phyloP scores from a whole-genome alignment of 92 coral and sea anemone genomes.

The Parazoanthus swiftii region DNA sequence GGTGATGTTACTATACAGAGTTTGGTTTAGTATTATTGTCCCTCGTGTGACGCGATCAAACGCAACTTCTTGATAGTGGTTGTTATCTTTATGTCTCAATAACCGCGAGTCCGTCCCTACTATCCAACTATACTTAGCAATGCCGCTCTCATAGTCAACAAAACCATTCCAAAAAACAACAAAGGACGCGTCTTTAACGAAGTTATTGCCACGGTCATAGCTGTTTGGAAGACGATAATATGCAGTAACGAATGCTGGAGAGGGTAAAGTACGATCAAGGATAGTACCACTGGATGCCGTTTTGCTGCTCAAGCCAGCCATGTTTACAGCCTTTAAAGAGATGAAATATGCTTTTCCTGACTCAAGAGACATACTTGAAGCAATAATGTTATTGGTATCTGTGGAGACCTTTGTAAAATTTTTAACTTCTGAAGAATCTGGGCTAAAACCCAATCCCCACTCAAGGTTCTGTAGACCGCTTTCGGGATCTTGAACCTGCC shows the following conservation, averaged over 20 bases:
- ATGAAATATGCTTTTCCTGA: conserved; percentile 65
- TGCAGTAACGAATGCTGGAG: conserved; percentile 60
- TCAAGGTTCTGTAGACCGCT: conserved; percentile 56
- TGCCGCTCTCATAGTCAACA: conserved; percentile 74
- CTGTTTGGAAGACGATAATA: conserved; percentile 59
- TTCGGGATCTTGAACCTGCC: conserved; percentile 63
- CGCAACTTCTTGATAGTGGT: conserved; percentile 33
- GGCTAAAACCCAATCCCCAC: conserved; percentile 67
- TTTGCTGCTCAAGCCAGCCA: conserved; percentile 58
- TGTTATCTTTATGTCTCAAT: conserved; percentile 21
- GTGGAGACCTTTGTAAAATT: conserved; percentile 52
- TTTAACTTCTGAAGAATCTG: conserved; percentile 54
- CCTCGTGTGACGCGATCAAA: conserved; percentile 63
- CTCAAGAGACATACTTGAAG: conserved; percentile 43
- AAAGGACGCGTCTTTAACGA: conserved; percentile 65
- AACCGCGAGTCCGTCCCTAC: conserved; percentile 42
- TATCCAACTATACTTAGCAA: conserved; percentile 66
- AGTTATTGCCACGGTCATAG: conserved; percentile 61
- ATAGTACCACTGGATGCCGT: conserved; percentile 66
- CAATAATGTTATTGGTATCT: neutral
- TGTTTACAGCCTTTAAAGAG: conserved; percentile 49
- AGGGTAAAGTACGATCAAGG: conserved; percentile 76
- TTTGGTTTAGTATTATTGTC: conserved; percentile 56
- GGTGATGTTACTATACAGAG: conserved; percentile 55
- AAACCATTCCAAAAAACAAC: conserved; percentile 78